Base-by-base conservation (phyloP, 2,888 invertebrate species). In the Parochlus steinenii region DNA sequence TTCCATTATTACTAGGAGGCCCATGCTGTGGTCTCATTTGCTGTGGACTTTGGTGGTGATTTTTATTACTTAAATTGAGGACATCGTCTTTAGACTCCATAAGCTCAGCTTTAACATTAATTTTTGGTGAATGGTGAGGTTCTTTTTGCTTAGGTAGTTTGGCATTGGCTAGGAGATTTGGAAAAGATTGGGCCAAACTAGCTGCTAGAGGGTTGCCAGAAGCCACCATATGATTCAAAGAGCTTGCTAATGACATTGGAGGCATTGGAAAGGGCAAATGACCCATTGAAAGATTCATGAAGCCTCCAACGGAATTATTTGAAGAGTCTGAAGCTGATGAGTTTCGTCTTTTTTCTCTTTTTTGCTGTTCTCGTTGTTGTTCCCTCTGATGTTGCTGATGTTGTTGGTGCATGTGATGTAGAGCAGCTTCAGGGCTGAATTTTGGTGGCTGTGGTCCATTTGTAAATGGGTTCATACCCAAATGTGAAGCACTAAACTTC, bases 241-340 rank as follows among this genome's bases (percentile, higher is more conserved):
- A 53, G 10, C 65, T 64, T 14, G 68, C 63, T 44, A 66, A 55
- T 39, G 46, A 67, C 44, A 54, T 55, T 39, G 74, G 71, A 45
- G 67, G 71, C 46, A 72, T 63, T 48, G 72, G 73, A 43, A 73
- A 69, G 33, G 74, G 67, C 44, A 73, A 59, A 42, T 67, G 70
- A 45, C 63, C 65, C 66, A 71, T 62, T 41, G 63, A 65, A 48
- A 69, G 56, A 49, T 66, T 69, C 40, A 71, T 69, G 41, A 75
- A 58, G 40, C 73, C 74, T 7, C 34, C 38, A 7, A 36, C 25
- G 14, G 53, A 51, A 6, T 49, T 18, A 16, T 37, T 31, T 33
- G 52, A 53, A 26, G 58, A 46, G 17, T 60, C 58, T 23, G 54
- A 63, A 16, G 56, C 62, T 40, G 67, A 63, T 39, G 69, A 67